Evolutionary conservation across 2,888 invertebrate genomes (phyloP), one percentile per base, ranked within the genome.

Genomic region (Zelleria hepariella): DNA sequence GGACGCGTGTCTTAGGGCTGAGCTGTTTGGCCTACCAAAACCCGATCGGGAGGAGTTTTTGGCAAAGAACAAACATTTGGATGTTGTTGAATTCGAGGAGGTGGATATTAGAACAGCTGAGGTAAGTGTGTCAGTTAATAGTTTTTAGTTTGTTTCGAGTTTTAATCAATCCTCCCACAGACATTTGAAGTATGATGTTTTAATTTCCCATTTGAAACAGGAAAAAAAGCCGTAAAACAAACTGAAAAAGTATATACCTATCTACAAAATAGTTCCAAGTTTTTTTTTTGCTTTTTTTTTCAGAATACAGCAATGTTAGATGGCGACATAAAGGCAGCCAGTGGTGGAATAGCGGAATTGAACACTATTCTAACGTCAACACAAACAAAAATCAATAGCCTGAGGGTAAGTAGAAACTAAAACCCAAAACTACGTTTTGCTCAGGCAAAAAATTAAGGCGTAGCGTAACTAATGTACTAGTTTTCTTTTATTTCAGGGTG

Each of bases 351-450:
- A 27, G 93, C 94, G 59, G 95, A 96, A 73, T 89, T 98, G 49
- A 96, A 95, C 72, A 92, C 91, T 51, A 95, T 96, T 66, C 82
- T 97, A 58, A 92, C 92, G 66, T 92, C 92, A 15, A 96, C 97
- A 2, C 97, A 98, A 75, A 93, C 93, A 63, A 96, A 96, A 83
- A 90, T 98, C 62, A 96, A 95, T 85, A 93, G 93, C 70, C 92
- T 98, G 65, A 95, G 95, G 91, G 95, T 94, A 72, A 64, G 60
- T 49, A n/a, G 10, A 47, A 21, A 18, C 15, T 49, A 55, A 32
- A 56, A 8, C 7, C n/a, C 1, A 27, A 7, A 6, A 20, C n/a
- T 20, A 18, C n/a, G n/a, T n/a, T n/a, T 27, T 18, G 27, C 32
- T 42, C 32, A 42, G 10, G 15, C 15, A 42, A 42, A 42, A 15